Evolutionary conservation across 1,140 invertebrate species (phyloP), one percentile per base, ranked within the genome.

Genomic region (Campoletis sonorensis): DNA sequence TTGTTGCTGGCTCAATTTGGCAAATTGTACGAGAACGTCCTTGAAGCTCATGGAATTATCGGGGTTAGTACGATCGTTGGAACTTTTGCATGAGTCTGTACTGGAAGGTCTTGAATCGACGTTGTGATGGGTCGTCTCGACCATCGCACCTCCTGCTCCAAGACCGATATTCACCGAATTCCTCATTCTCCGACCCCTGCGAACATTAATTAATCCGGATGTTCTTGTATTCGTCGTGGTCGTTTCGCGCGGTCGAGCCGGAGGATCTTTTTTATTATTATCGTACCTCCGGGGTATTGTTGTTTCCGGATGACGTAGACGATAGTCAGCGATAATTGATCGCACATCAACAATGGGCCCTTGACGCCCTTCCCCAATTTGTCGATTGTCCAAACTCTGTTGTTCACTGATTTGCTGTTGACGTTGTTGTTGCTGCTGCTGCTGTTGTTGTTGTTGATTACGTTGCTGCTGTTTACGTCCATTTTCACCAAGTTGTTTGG

Each of bases 241-340:
- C 0, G 33, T 67, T 30, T 78, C 76, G 18, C 76, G 76, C 3
- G 26, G 58, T 23, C 76, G 58, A 27, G 72, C 1, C 33, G 76
- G 54, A 40, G 27, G 18, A 64, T 78, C 67, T 70, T 70, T 54
- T 54, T 67, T 64, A 64, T 67, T 64, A 64, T 67, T 64, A 67
- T 78, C 76, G 76, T 83, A 91, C 88, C 95, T 92, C 83, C 95
- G 88, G 0, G 95, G 95, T 0, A 95, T 94, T 11, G 93, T 91
- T 83, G 93, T 91, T 83, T 96, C 95, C 0, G 95, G 95, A 89
- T 96, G 95, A 82, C 94, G 92, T 68, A 96, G 94, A 81, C 96
- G 93, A 86, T 97, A 96, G 89, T 97, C 96, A 1, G 96, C 96
- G 86, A 97, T 97, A 75, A 97, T 95, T 5, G 96, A 95, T 86